Conservation (phyloP, 2,888 invertebrate species). For the Myathropa florea region DNA sequence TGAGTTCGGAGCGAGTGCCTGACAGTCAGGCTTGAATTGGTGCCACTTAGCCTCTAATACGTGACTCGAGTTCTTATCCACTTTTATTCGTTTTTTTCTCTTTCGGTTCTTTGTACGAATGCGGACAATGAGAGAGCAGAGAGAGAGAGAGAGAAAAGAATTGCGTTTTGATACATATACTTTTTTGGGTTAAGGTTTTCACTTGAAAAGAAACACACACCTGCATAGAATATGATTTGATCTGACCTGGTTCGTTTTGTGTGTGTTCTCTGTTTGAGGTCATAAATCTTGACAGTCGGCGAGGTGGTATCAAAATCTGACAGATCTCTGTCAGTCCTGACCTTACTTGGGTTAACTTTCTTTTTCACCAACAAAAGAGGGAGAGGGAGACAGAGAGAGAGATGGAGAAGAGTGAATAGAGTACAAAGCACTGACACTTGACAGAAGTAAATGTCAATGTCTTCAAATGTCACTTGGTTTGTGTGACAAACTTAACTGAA, state of each 20-base stretch:
- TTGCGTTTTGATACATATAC: constrained; percentile 10
- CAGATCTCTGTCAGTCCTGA: constrained; percentile 43
- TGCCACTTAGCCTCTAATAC: constrained; percentile 64
- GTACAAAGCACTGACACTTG: constrained; percentile 25
- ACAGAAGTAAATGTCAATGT: constrained; percentile 52
- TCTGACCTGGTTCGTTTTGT: constrained; percentile 42
- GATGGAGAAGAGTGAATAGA: not conserved
- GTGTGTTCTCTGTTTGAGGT: constrained; percentile 1
- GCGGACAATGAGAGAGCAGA: constrained; percentile 35
- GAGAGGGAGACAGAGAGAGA: too few species aligned
- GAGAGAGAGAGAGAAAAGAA: constrained; percentile 58
- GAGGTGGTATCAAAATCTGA: constrained; percentile 17
- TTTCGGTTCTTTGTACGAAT: constrained; percentile 30
- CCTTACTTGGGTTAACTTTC: constrained; percentile 41
- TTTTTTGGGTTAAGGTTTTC: constrained; percentile 53
- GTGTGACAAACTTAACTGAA: too few species aligned
- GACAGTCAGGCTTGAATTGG: constrained; percentile 28
- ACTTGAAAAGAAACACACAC: constrained; percentile 28
- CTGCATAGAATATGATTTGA: constrained; percentile 59
- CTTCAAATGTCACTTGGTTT: not conserved
- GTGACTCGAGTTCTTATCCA: constrained; percentile 56
- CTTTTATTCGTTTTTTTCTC: constrained; percentile 10
- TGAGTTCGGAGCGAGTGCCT: constrained; percentile 4
- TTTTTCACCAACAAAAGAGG: constrained; percentile 13
- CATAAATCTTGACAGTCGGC: not conserved